phyloP scores from a whole-genome alignment of 2,888 invertebrate genomes.

The Odontocerum albicorne region DNA sequence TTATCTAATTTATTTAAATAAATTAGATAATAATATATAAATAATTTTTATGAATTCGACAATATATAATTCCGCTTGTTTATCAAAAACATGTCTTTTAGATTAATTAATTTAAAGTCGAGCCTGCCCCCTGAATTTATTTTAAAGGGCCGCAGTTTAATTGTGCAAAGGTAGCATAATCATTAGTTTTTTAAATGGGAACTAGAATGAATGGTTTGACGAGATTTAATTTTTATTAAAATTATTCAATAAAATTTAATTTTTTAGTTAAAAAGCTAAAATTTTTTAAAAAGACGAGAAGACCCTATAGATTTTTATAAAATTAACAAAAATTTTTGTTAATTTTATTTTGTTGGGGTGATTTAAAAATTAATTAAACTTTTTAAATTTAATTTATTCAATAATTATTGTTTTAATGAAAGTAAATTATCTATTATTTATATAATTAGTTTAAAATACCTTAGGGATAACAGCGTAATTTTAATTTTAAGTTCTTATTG shows the following conservation, averaged over 20 bases:
- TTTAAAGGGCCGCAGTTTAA: slow-evolving; percentile 79
- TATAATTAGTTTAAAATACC: slow-evolving; percentile 67
- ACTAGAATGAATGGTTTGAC: slow-evolving; percentile 77
- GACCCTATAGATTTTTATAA: slow-evolving; percentile 75
- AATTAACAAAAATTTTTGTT: slow-evolving; percentile 45
- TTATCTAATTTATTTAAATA: slow-evolving; percentile 34
- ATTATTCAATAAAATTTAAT: slow-evolving; percentile 57
- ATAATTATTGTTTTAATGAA: slow-evolving; percentile 57
- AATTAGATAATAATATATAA: slow-evolving; percentile 27
- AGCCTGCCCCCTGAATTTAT: slow-evolving; percentile 69
- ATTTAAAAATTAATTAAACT: slow-evolving; percentile 62
- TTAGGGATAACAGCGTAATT: slow-evolving; percentile 86
- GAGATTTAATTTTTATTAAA: slow-evolving; percentile 65
- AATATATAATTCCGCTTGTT: slow-evolving; percentile 69
- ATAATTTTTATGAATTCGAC: slow-evolving; percentile 62
- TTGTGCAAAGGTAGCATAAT: slow-evolving; percentile 83
- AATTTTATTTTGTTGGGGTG: slow-evolving; percentile 63
- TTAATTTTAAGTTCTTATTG: slow-evolving; percentile 73
- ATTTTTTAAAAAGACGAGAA: slow-evolving; percentile 71
- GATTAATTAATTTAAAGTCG: slow-evolving; percentile 62
- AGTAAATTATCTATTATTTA: slow-evolving; percentile 62
- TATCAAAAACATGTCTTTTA: slow-evolving; percentile 78
- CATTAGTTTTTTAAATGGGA: slow-evolving; percentile 77
- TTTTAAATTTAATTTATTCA: slow-evolving; percentile 44
- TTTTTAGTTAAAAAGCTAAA: slow-evolving; percentile 68